phyloP scores from a whole-genome alignment of 2,797 vertebrate genomes.

The Huso huso region DNA sequence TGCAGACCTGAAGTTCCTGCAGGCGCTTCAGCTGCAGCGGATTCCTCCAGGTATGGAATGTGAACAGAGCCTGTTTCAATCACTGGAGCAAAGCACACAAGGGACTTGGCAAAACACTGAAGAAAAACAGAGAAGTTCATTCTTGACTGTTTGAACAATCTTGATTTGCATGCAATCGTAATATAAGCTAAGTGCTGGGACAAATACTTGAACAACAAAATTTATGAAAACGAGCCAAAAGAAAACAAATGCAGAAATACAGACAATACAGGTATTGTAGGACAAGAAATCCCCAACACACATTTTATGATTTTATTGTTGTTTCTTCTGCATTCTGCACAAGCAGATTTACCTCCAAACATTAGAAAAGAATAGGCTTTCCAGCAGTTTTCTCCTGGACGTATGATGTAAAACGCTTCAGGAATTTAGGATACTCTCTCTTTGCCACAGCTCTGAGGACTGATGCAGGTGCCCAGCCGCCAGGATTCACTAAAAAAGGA shows the following conservation, averaged over 20 bases:
- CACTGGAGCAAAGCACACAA: slow-evolving; percentile 32
- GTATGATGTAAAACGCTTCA: slow-evolving; percentile 92
- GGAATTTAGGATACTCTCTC: slow-evolving; percentile 93
- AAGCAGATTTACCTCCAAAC: slow-evolving; percentile 45
- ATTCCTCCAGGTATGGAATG: slow-evolving; percentile 57
- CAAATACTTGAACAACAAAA: neutral
- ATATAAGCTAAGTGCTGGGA: slow-evolving; percentile 9
- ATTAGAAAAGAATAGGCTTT: slow-evolving; percentile 85
- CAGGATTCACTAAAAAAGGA: slow-evolving; percentile 68
- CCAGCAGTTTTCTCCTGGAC: slow-evolving; percentile 89
- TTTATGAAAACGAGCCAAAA: neutral
- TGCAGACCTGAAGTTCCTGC: neutral
- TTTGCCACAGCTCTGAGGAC: slow-evolving; percentile 90
- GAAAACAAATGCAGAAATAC: no score
- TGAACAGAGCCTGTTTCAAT: slow-evolving; percentile 56
- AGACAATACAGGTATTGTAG: no score
- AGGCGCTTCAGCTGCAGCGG: slow-evolving; percentile 18
- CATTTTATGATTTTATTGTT: no score
- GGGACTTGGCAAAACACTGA: slow-evolving; percentile 12
- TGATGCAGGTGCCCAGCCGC: slow-evolving; percentile 95
- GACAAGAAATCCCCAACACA: no score
- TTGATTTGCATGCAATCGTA: neutral
- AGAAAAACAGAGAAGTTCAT: slow-evolving; percentile 5
- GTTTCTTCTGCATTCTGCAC: no score
- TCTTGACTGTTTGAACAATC: neutral